phyloP scores from a whole-genome alignment of 1,140 invertebrate genomes.

The Leptinotarsa defecta region DNA sequence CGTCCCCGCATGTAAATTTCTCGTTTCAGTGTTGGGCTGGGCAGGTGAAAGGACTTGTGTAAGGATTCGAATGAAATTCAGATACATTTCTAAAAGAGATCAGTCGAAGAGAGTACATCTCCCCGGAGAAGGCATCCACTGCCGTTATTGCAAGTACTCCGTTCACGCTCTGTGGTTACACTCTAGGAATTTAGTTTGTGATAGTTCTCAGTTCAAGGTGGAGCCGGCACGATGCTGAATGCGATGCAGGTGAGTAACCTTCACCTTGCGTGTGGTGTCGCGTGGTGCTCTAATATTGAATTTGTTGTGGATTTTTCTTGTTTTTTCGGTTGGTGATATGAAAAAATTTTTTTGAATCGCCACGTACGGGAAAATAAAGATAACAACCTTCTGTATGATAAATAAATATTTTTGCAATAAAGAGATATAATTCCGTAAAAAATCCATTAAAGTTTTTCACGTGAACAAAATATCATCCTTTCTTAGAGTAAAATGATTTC shows the following conservation, averaged over 20 bases:
- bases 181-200: slow-evolving; percentile 33
- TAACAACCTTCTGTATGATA: no score
- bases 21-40: slow-evolving; percentile 33
- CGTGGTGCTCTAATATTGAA: neutral
- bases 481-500: no score
- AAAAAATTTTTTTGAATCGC: no score
- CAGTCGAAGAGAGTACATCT: slow-evolving; percentile 40
- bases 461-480: no score
- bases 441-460: no score
- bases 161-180: neutral
- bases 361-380: no score
- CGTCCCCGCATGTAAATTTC: slow-evolving; percentile 24
- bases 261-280: slow-evolving; percentile 26
- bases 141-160: neutral
- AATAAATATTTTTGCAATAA: no score
- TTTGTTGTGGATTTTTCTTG: no score
- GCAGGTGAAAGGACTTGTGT: slow-evolving; percentile 48
- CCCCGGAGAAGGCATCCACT: slow-evolving; percentile 7
- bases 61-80: slow-evolving; percentile 45
- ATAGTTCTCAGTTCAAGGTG: slow-evolving; percentile 38
- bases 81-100: slow-evolving; percentile 50
- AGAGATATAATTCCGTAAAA: no score
- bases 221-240: slow-evolving; percentile 21
- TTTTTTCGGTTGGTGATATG: no score
- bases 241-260: slow-evolving; percentile 36